These are phyloP conservation scores for Drosophila neoperkinsi DNA, from an alignment of 2,888 invertebrate species.

Conservation along the genomic window DNA sequence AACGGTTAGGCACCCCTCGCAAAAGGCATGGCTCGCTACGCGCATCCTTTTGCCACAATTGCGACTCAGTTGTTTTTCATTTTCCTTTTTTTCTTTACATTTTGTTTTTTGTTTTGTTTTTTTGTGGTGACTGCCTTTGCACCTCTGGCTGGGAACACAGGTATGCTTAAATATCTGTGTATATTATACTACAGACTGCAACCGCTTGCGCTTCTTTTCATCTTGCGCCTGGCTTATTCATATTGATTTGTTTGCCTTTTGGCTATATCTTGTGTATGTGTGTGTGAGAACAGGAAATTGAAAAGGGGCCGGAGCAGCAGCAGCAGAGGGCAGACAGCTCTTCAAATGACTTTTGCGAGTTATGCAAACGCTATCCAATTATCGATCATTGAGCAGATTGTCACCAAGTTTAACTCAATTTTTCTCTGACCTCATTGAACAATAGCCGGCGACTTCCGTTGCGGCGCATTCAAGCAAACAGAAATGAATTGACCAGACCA, in stretches of 20 bases:
- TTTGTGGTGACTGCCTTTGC: slow-evolving; percentile 43
- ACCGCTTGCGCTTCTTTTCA: slow-evolving; percentile 56
- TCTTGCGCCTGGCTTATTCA: slow-evolving; percentile 46
- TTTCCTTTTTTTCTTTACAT: slow-evolving; percentile 15
- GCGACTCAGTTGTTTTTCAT: slow-evolving; percentile 29
- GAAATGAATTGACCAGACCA: slow-evolving; percentile 17
- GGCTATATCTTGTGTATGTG: slow-evolving; percentile 48
- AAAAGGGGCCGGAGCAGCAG: slow-evolving; percentile 22
- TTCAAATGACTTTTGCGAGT: slow-evolving; percentile 36
- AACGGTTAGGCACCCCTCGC: slow-evolving; percentile 70
- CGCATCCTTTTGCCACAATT: slow-evolving; percentile 43
- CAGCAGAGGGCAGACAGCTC: slow-evolving; percentile 16
- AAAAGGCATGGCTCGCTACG: slow-evolving; percentile 33
- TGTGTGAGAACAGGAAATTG: slow-evolving; percentile 73
- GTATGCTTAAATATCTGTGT: slow-evolving; percentile 11
- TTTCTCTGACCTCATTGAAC: slow-evolving; percentile 54
- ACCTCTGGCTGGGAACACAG: slow-evolving; percentile 40
- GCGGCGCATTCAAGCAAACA: slow-evolving; percentile 45
- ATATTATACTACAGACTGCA: slow-evolving; percentile 18
- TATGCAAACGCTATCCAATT: slow-evolving; percentile 53
- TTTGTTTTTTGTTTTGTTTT: background rate
- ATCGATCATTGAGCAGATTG: slow-evolving; percentile 53
- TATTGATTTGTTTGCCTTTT: slow-evolving; percentile 76
- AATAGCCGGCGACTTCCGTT: slow-evolving; percentile 64
- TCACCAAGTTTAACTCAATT: slow-evolving; percentile 43